A percentile compares a stretch with the other conserved stretches of the same genome.
phyloP scores from a whole-genome alignment of 2,797 vertebrate genomes.

The Poecilia wingei region DNA sequence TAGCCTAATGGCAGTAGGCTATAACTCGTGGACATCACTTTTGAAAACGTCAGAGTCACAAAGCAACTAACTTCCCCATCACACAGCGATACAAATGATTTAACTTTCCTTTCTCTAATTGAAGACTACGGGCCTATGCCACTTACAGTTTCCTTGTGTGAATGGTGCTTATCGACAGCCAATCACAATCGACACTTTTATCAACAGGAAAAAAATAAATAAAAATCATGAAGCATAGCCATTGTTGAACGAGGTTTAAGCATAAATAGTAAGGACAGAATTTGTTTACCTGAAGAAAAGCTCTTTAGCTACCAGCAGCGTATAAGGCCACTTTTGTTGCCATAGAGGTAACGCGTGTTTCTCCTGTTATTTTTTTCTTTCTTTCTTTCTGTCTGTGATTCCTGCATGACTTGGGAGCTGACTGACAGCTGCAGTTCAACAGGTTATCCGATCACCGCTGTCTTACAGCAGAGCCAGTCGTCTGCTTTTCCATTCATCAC shows the following conservation, averaged over 20 bases:
- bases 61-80: neutral
- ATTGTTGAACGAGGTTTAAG: slow-evolving; percentile 7
- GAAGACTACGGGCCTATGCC: neutral
- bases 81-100: neutral
- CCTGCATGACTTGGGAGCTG: slow-evolving; percentile 45
- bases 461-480: slow-evolving; percentile 71
- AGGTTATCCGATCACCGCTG: slow-evolving; percentile 86
- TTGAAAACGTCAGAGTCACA: neutral
- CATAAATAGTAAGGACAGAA: slow-evolving; percentile 13
- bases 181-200: neutral
- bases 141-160: slow-evolving; percentile 39
- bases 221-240: neutral
- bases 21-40: neutral
- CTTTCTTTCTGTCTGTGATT: slow-evolving; percentile 20
- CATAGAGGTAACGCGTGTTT: slow-evolving; percentile 30
- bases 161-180: neutral
- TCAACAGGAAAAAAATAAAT: neutral
- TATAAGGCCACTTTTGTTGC: slow-evolving; percentile 29
- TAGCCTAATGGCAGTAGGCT: neutral
- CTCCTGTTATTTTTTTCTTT: slow-evolving; percentile 17
- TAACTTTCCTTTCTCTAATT: neutral
- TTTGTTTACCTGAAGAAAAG: slow-evolving; percentile 43
- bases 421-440: slow-evolving; percentile 84
- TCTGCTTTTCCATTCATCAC: slow-evolving; percentile 62
- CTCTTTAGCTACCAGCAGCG: slow-evolving; percentile 22